A percentile compares a stretch with the other conserved stretches of the same genome.
phyloP scores from a whole-genome alignment of 2,113 vertebrate genomes.

The Vulpes vulpes region DNA sequence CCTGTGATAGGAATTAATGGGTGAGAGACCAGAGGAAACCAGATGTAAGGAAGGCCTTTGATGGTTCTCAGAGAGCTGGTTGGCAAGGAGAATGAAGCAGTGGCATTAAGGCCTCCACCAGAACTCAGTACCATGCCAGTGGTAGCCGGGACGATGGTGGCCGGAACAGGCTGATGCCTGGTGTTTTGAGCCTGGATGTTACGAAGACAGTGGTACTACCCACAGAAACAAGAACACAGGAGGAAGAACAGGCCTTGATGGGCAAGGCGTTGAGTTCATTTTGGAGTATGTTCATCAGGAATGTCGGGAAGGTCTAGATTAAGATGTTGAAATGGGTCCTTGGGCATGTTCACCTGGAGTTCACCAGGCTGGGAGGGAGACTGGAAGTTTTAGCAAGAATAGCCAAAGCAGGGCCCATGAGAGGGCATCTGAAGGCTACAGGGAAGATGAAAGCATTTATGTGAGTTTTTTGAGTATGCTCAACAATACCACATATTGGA shows the following conservation, averaged over 20 bases:
- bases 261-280: background rate
- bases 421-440: background rate
- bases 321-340: too few species aligned
- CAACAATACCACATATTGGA: background rate
- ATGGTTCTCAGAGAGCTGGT: too few species aligned
- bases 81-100: background rate
- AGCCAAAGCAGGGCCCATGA: background rate
- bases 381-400: background rate
- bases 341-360: background rate
- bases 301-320: background rate
- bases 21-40: background rate
- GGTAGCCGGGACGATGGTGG: accelerated
- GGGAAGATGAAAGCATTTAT: background rate
- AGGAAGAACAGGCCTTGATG: background rate
- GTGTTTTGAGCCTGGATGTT: background rate
- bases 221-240: background rate
- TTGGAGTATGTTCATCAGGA: background rate
- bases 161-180: background rate
- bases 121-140: background rate
- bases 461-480: too few species aligned
- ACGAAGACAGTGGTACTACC: accelerated
- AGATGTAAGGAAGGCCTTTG: background rate
- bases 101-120: too few species aligned
- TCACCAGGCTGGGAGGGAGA: background rate
- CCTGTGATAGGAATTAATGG: background rate